Evolutionary conservation across 2,113 vertebrate species (phyloP), one percentile per base, ranked within the genome.

Genomic region (Silurus meridionalis): DNA sequence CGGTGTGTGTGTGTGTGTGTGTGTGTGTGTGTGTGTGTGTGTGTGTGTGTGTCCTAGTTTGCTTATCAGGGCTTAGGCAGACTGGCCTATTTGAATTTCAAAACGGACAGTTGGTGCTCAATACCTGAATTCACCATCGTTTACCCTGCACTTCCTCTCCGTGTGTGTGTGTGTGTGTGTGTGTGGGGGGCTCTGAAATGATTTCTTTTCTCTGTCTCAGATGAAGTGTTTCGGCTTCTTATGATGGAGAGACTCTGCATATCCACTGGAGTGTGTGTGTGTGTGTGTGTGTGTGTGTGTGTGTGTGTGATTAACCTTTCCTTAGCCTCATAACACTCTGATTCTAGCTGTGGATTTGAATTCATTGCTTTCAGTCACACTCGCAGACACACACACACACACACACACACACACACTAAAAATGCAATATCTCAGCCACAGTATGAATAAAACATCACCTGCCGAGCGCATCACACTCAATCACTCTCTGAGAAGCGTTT

Each of bases 11-110:
- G 89, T 91, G 92, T 89, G 50, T 50, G 53, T 92, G 28, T 66
- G 37, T 94, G 89, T 91, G 92, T 90, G 64, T 23, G 50, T 92
- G 64, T 69, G 81, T 71, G 82, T 57, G 81, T 28, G 64, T 60
- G 53, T 37, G 80, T 23, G 80, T 91, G 92, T 89, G 63, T 52
- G 66, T 92, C 91, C 84, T 74, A 79, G 48, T 85, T 85, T 93
- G 93, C 95, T 96, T 97, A 96, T 97, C 96, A 95, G 94, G 90
- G 86, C 93, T 95, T 95, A 93, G 92, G 90, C 96, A 97, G 95
- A 90, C 84, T 19, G 8, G 91, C 91, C 90, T 96, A 96, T 85
- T 85, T 85, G 94, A 96, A 97, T 97, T 97, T 96, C 55, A 82
- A 87, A 86, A 64, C 53, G 78, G 74, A 23, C 81, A 86, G 58